Evolutionary conservation across 2,113 vertebrate genomes (phyloP), one percentile per base, ranked within the genome.

Genomic region (Castor canadensis): DNA sequence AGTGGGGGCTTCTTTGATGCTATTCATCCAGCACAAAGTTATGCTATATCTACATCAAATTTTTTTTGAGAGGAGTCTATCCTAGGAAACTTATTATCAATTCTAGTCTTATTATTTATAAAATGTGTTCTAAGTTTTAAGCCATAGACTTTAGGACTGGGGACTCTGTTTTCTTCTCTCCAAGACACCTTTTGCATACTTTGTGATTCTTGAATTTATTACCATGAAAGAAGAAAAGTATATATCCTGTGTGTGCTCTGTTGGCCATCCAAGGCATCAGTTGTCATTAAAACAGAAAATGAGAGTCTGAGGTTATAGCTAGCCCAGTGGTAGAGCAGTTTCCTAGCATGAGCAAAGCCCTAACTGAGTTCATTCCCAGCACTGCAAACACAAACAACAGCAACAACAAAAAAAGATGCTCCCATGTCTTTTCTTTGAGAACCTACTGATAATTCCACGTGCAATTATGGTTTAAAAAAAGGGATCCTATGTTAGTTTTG

Each of bases 401-500:
- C n/a, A n/a, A n/a, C n/a, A n/a, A n/a, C n/a, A n/a, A n/a, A n/a
- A n/a, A n/a, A n/a, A n/a, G n/a, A n/a, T n/a, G n/a, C 40, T 88
- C 73, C 72, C 20, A 43, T 11, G 3, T 84, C 82, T 92, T 89
- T 72, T 40, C 47, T 94, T 93, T 87, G 72, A 58, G 60, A 89
- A 91, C 28, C 58, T 91, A 71, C 84, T 92, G 38, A 67, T 85
- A 96, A 93, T 94, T 94, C 67, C 40, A 58, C 49, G 9, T 79
- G 16, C 84, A 94, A 83, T 87, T 93, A 76, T 81, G 28, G 60
- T 35, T 77, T 76, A 22, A 80, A 66, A 89, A 95, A 66, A 38
- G 67, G 35, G 90, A 85, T 71, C 56, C 67, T 38, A 75, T 80
- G 49, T 11, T 16, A 58, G 76, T 72, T 93, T 52, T 38, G 32